These are phyloP conservation scores for Salticus scenicus DNA, from an alignment of 2,888 invertebrate genomes.

Conservation along the genomic window DNA sequence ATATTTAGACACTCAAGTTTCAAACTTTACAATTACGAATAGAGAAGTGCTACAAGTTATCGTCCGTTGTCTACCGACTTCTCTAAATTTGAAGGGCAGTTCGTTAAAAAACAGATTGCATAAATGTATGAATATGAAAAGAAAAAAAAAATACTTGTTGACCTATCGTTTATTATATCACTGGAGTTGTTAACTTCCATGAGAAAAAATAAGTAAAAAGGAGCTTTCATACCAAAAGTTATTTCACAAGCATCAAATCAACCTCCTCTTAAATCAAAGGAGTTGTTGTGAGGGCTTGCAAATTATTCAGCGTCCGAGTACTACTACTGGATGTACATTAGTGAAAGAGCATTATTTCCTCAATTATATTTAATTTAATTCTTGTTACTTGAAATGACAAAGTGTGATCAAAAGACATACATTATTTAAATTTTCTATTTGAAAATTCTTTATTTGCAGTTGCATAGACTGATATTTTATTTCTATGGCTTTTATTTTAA, in stretches of 20 bases:
- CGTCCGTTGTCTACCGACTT: neutral
- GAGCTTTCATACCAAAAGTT: neutral
- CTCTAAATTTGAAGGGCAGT: neutral
- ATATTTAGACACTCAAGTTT: neutral
- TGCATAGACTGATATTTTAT: too few relatives aligned
- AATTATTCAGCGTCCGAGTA: too few relatives aligned
- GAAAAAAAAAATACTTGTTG: neutral
- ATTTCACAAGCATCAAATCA: neutral
- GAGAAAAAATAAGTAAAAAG: neutral
- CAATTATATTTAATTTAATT: too few relatives aligned
- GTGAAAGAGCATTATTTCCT: too few relatives aligned
- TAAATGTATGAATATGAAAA: neutral
- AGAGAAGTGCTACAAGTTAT: slow-evolving; percentile 28
- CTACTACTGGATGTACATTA: too few relatives aligned
- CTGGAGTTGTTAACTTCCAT: neutral
- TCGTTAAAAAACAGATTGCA: neutral
- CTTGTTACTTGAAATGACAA: too few relatives aligned
- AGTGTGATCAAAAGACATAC: too few relatives aligned
- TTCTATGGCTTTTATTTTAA: too few relatives aligned
- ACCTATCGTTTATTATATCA: neutral
- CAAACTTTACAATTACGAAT: slow-evolving; percentile 19
- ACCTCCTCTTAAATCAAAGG: neutral
- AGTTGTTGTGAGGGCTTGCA: too few relatives aligned
- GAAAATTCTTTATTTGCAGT: too few relatives aligned
- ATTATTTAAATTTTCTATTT: too few relatives aligned